phyloP scores from a whole-genome alignment of 2,888 invertebrate species.

The Brachypalpus laphriformis region DNA sequence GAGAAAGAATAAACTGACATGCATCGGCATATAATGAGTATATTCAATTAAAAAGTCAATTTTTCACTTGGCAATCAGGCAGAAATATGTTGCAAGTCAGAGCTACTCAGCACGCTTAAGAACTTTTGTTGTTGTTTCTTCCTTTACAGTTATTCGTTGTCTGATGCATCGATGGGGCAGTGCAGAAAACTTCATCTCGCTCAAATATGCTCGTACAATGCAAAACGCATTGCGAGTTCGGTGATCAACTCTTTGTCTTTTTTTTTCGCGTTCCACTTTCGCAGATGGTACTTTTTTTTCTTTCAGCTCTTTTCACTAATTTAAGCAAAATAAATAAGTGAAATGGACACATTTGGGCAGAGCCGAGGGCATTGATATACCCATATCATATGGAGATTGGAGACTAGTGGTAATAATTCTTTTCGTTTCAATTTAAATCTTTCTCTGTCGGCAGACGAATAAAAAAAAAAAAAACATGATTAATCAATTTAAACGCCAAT shows the following conservation, averaged over 20 bases:
- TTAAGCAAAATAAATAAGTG: conserved; percentile 64
- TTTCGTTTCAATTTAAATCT: conserved; percentile 70
- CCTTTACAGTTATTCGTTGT: conserved; percentile 64
- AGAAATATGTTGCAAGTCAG: conserved; percentile 68
- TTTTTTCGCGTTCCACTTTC: conserved; percentile 68
- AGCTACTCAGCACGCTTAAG: conserved; percentile 55
- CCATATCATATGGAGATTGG: conserved; percentile 28
- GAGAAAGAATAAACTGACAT: conserved; percentile 39
- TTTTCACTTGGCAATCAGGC: conserved; percentile 73
- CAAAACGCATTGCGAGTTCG: conserved; percentile 36
- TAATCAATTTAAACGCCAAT: conserved; percentile 74
- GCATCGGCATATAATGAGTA: conserved; percentile 66
- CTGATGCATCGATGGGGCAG: conserved; percentile 6
- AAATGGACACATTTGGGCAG: conserved; percentile 53
- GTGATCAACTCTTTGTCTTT: conserved; percentile 53
- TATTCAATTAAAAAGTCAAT: conserved; percentile 74
- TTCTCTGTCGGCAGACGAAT: conserved; percentile 46
- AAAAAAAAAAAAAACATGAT: conserved; percentile 66
- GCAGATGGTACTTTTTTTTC: not conserved
- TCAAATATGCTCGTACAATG: conserved; percentile 6
- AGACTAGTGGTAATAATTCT: conserved; percentile 64
- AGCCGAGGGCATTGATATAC: conserved; percentile 19
- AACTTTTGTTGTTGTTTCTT: conserved; percentile 45
- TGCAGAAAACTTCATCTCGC: conserved; percentile 24
- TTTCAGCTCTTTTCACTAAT: conserved; percentile 33